These are phyloP conservation scores for Timandra comae DNA, from an alignment of 2,888 invertebrate genomes.

Conservation along the genomic window DNA sequence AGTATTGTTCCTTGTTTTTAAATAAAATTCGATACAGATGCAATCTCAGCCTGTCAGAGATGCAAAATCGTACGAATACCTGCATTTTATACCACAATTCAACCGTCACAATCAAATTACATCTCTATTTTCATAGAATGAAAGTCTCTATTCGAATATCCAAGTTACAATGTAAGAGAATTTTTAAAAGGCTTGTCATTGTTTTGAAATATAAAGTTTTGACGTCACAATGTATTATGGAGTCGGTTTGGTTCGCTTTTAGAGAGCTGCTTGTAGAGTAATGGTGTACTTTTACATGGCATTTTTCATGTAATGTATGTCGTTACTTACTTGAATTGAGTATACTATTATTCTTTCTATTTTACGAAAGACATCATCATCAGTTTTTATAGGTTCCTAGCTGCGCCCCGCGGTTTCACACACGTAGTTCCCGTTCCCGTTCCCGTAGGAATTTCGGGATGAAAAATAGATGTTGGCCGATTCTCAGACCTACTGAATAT, in stretches of 20 bases:
- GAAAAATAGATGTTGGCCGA: too few relatives aligned
- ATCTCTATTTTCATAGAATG: slow-evolving; percentile 12
- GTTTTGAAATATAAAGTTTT: slow-evolving; percentile 24
- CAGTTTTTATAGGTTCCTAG: too few relatives aligned
- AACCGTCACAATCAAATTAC: slow-evolving; percentile 13
- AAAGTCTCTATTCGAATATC: slow-evolving; percentile 13
- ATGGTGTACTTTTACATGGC: too few relatives aligned
- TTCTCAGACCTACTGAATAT: too few relatives aligned
- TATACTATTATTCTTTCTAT: too few relatives aligned
- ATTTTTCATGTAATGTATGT: too few relatives aligned
- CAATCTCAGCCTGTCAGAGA: slow-evolving; percentile 44
- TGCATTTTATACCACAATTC: too few relatives aligned
- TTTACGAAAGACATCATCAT: too few relatives aligned
- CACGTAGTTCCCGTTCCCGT: too few relatives aligned
- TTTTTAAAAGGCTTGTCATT: slow-evolving; percentile 23
- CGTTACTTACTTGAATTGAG: too few relatives aligned
- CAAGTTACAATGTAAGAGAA: slow-evolving; percentile 13
- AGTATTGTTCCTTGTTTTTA: slow-evolving; percentile 45
- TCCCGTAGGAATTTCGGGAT: too few relatives aligned
- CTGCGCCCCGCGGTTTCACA: too few relatives aligned
- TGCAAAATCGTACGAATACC: slow-evolving; percentile 36
- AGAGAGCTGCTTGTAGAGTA: slow-evolving; percentile 5
- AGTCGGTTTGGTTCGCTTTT: slow-evolving; percentile 3
- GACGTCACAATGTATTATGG: slow-evolving; percentile 15
- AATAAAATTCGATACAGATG: slow-evolving; percentile 52